These are phyloP conservation scores for Tiliqua scincoides DNA, from an alignment of 2,113 vertebrate species.

Conservation along the genomic window DNA sequence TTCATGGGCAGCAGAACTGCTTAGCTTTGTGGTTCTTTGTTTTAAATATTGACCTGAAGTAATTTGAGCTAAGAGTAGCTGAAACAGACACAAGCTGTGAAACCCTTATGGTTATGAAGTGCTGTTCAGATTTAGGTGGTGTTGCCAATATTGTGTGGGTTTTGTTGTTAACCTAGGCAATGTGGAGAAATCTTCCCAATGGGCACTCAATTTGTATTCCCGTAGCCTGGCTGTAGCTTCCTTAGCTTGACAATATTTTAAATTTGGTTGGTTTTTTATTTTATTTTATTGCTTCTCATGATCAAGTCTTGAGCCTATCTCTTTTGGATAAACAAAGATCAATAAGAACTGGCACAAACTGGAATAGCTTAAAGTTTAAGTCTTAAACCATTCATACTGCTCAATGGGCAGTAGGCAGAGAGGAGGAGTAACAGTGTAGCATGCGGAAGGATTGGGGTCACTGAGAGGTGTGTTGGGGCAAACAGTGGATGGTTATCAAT, in stretches of 20 bases:
- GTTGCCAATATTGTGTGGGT: neutral
- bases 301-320: constrained; percentile 32
- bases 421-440: too few species aligned
- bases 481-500: too few species aligned
- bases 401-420: too few species aligned
- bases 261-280: neutral
- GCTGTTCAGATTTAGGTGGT: neutral
- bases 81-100: constrained; percentile 4
- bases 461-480: too few species aligned
- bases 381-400: too few species aligned
- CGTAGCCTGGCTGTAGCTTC: neutral
- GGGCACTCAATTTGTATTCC: neutral
- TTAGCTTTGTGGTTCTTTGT: neutral
- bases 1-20: neutral
- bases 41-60: constrained; percentile 7
- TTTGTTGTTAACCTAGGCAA: neutral
- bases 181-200: neutral
- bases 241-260: neutral
- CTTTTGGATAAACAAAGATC: constrained; percentile 28
- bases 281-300: neutral
- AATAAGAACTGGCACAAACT: neutral
- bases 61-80: neutral
- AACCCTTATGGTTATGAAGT: neutral
- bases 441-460: too few species aligned
- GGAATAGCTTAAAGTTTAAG: too few species aligned